Conservation (phyloP, 1,140 invertebrate species). For the Palaemon carinicauda region DNA sequence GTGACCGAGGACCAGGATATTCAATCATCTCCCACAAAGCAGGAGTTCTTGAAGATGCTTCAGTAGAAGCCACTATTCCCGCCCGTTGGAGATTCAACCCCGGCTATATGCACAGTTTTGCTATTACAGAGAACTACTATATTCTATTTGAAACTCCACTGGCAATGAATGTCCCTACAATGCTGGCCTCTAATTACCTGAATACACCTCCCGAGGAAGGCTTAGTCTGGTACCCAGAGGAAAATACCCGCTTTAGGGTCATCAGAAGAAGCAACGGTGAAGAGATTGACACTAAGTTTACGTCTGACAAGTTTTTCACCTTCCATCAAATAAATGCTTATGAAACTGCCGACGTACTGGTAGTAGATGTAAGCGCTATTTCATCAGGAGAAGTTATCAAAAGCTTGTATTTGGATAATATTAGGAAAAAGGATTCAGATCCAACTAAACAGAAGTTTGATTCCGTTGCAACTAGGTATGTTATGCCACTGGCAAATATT, state of each 20-base stretch:
- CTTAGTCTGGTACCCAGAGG: not conserved
- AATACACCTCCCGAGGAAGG: not conserved
- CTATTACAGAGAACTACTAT: constrained; percentile 68
- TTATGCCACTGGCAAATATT: not conserved
- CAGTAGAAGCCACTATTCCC: constrained; percentile 61
- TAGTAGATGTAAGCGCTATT: constrained; percentile 58
- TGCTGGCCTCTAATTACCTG: not conserved
- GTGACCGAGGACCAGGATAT: not conserved
- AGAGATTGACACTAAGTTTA: constrained; percentile 60
- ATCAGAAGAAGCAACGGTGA: constrained; percentile 66
- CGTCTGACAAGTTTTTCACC: not conserved
- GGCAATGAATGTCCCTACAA: not conserved
- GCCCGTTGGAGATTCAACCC: constrained; percentile 61
- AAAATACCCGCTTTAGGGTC: constrained; percentile 63
- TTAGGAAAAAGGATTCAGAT: not conserved
- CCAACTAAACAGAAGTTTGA: not conserved
- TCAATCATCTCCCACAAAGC: constrained; percentile 68
- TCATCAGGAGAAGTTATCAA: not conserved
- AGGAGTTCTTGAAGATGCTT: not conserved
- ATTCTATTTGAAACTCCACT: constrained; percentile 67
- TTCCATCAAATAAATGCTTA: constrained; percentile 66
- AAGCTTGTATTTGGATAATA: not conserved
- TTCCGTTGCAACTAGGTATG: not conserved
- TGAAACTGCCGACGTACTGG: constrained; percentile 59
- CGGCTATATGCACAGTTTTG: constrained; percentile 69